phyloP scores from a whole-genome alignment of 2,888 invertebrate genomes.

The Stomorhina lunata region DNA sequence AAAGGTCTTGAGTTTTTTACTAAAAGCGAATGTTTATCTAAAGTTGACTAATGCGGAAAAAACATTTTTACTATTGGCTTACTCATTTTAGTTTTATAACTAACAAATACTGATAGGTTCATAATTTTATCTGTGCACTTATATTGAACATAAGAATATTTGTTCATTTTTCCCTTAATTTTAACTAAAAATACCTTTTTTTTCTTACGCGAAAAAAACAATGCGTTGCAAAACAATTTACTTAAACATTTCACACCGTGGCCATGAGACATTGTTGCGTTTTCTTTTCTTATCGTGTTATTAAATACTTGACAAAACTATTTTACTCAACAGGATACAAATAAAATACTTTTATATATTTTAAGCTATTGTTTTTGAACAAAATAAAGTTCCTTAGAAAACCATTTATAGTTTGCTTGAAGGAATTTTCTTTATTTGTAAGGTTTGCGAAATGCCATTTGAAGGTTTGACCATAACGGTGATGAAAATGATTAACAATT shows the following conservation, averaged over 20 bases:
- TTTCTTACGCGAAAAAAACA: neutral
- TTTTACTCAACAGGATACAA: slow-evolving; percentile 13
- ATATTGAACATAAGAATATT: no score
- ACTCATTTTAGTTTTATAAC: no score
- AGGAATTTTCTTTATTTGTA: neutral
- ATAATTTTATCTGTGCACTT: no score
- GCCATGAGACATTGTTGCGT: slow-evolving; percentile 43
- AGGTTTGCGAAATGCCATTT: neutral
- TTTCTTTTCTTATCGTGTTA: slow-evolving; percentile 39
- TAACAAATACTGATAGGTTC: no score
- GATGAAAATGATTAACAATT: no score
- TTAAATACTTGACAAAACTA: slow-evolving; percentile 57
- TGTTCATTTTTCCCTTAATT: no score
- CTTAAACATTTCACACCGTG: slow-evolving; percentile 15
- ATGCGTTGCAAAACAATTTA: slow-evolving; percentile 24
- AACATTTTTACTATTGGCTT: no score
- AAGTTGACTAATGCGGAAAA: no score
- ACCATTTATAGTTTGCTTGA: slow-evolving; percentile 4
- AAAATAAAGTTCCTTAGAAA: neutral
- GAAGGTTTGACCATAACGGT: no score
- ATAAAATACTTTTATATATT: neutral
- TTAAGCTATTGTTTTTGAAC: neutral
- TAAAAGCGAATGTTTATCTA: no score
- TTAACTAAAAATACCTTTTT: no score
- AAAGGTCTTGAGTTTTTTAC: no score